These are phyloP conservation scores for Diorhabda elongata DNA, from an alignment of 1,140 invertebrate species.

Conservation along the genomic window DNA sequence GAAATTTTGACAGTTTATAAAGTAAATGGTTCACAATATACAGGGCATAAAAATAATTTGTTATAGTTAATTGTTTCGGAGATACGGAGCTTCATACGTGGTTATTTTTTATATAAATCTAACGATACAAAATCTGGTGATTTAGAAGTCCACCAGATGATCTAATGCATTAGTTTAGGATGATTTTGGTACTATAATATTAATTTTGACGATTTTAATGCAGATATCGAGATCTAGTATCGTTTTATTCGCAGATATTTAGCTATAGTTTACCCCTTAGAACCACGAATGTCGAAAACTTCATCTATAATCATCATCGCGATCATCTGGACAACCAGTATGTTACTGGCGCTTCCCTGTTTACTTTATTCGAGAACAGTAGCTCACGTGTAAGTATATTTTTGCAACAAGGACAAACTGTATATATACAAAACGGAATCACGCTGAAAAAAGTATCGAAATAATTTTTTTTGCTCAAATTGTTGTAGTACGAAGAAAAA, in stretches of 20 bases:
- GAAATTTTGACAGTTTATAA: too few relatives aligned
- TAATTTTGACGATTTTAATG: too few relatives aligned
- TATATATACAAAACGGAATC: background rate
- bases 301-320: slow-evolving; percentile 72
- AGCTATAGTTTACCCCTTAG: slow-evolving; percentile 85
- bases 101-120: too few relatives aligned
- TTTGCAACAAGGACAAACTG: background rate
- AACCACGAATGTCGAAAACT: slow-evolving; percentile 75
- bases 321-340: slow-evolving; percentile 77
- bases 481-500: slow-evolving; percentile 49
- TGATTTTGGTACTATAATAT: too few relatives aligned
- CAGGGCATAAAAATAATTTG: too few relatives aligned
- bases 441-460: background rate
- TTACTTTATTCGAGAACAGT: slow-evolving; percentile 76
- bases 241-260: slow-evolving; percentile 69
- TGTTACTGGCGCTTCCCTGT: slow-evolving; percentile 73
- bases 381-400: slow-evolving; percentile 60
- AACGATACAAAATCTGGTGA: too few relatives aligned
- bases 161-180: too few relatives aligned
- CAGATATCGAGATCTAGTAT: background rate
- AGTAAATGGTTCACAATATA: too few relatives aligned
- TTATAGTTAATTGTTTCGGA: too few relatives aligned
- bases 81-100: too few relatives aligned
- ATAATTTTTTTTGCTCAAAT: slow-evolving; percentile 20
- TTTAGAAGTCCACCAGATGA: too few relatives aligned